Base-by-base conservation (phyloP, 2,888 invertebrate genomes). In the Epirrita christyi region DNA sequence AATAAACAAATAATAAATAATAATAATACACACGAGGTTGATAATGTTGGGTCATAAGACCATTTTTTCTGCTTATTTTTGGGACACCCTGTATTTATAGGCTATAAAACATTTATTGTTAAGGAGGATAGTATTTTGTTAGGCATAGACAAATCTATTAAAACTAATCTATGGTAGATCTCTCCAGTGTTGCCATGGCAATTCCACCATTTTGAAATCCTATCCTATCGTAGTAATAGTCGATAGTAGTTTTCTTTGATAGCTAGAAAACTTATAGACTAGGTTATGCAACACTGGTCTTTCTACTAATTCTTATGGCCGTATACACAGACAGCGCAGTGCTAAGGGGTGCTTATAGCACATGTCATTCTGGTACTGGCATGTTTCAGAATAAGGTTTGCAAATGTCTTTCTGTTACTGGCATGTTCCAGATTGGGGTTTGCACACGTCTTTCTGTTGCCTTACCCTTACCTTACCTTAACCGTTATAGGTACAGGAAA, bases 171-270 rank as follows among this genome's bases (percentile, higher is more conserved):
- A 70, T 76, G 81, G 83, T 85, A 86, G 83, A 68, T 65, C 69
- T 76, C 78, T 75, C 71, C 80, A 74, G 85, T 84, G 85, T 86
- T 85, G 86, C 86, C 78, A 66, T 73, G 67, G 65, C 67, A 59
- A 67, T n/a, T 14, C 21, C 41, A 32, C 21, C 34, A 11, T 48
- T 48, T 40, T 27, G 14, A 36, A 36, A 21, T 34, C 41, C 36
- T 41, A 10, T 48, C 48, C 21, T 50, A 6, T 38, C 6, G 48
- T 55, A 47, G 54, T 11, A 1, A 41, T 55, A 48, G 55, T 40
- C 13, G 21, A 15, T 27, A 11, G 47, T 47, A 47, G 28, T 38
- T 66, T 67, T 63, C 36, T 54, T 48, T 37, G 44, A 50, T 55
- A 55, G 55, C 49, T 55, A 49, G 49, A 55, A 21, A 34, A 41